Base-by-base conservation (phyloP, 2,797 vertebrate genomes). In the Gouania willdenowi region DNA sequence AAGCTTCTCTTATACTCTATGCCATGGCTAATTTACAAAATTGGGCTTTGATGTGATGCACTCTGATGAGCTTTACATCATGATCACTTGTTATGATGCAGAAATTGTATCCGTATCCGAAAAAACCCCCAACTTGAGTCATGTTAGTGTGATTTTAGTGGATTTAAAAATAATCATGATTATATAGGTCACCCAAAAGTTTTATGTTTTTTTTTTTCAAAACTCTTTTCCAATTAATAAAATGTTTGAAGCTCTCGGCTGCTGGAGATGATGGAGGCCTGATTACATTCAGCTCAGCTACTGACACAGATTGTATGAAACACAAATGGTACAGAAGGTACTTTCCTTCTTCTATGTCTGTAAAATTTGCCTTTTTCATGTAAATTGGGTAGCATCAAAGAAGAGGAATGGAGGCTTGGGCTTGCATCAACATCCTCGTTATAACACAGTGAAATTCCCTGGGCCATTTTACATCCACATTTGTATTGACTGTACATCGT, bases 31-130 rank as follows among this genome's bases (percentile, higher is more conserved):
- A n/a, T n/a, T n/a, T n/a, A n/a, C n/a, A n/a, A n/a, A n/a, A n/a
- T n/a, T n/a, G n/a, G n/a, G n/a, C n/a, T n/a, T 56, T 34, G 35
- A 48, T 37, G 22, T 43, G 52, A 55, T 41, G 27, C 45, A 46
- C 47, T 27, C 42, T 1, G 41, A 57, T 44, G 41, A 47, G 59
- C 34, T 38, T 62, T 46, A 31, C 37, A 56, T 66, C 51, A 48
- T n/a, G 16, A 6, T 21, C n/a, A 30, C 29, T 5, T 1, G 33
- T 35, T 46, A 59, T 41, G 32, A 27, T 48, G 28, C 31, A 47
- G 43, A 66, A 47, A 68, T 59, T 63, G 49, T 33, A 43, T 21
- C 34, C 19, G 14, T 34, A 31, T 49, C 37, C 29, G 35, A 32
- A 66, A 74, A 48, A 44, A 49, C 27, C 38, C 62, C 44, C 9